These are phyloP conservation scores for Heterotis niloticus DNA, from an alignment of 2,113 vertebrate species.

Conservation along the genomic window DNA sequence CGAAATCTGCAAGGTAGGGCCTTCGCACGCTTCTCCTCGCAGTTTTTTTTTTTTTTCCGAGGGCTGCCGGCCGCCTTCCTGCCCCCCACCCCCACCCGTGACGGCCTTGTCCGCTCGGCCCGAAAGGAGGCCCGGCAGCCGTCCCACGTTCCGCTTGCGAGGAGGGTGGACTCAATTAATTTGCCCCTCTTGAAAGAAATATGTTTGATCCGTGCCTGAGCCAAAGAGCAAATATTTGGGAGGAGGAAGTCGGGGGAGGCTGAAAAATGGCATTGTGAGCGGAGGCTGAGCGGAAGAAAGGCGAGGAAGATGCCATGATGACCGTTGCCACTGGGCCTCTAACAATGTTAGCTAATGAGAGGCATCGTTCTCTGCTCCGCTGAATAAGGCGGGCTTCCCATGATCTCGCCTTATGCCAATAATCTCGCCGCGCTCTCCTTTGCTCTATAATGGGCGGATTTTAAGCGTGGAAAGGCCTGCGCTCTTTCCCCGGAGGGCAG, in stretches of 20 bases:
- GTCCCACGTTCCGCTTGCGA: background rate
- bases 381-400: slow-evolving; percentile 41
- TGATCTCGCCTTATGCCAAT: slow-evolving; percentile 26
- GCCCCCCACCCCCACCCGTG: slow-evolving; percentile 16
- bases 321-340: slow-evolving; percentile 9
- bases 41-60: slow-evolving; percentile 26
- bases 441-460: slow-evolving; percentile 10
- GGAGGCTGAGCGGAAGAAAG: background rate
- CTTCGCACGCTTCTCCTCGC: background rate
- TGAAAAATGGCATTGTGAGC: slow-evolving; percentile 19
- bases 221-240: slow-evolving; percentile 1
- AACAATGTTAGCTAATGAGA: slow-evolving; percentile 35
- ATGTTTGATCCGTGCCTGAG: background rate
- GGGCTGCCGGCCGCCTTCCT: slow-evolving; percentile 16
- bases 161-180: slow-evolving; percentile 22
- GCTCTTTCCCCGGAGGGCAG: slow-evolving; percentile 38
- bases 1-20: slow-evolving; percentile 53
- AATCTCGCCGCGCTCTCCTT: slow-evolving; percentile 13
- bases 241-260: background rate
- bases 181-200: slow-evolving; percentile 8
- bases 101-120: slow-evolving; percentile 17
- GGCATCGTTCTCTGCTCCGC: slow-evolving; percentile 24
- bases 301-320: background rate
- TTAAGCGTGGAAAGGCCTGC: slow-evolving; percentile 26
- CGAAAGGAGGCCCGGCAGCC: slow-evolving; percentile 11